Base-by-base conservation (phyloP, 2,888 invertebrate genomes). In the Drosophila testacea region DNA sequence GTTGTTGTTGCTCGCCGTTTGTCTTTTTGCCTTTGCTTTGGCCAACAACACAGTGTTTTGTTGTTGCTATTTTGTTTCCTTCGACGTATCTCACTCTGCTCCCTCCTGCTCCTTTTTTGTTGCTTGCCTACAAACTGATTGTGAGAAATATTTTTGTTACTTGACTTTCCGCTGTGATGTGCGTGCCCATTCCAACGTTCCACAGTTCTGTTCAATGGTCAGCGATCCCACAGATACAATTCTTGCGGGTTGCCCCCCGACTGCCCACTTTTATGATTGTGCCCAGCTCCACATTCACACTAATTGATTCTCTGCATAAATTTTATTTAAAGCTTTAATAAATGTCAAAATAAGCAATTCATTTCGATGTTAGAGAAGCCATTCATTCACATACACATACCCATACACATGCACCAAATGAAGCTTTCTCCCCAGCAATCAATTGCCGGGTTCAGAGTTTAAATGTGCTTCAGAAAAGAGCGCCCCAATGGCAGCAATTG, bases 291-390 rank as follows among this genome's bases (percentile, higher is more conserved):
- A 75, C 52, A 56, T 34, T 28, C 70, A 44, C 77, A 73, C 86
- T 88, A 86, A 86, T 88, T 86, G 88, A 88, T 86, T 86, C 77
- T 87, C 81, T 87, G 84, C 86, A 88, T 87, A 88, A 87, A 87
- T 87, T 87, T 83, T 88, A 87, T 87, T 87, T 87, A 87, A 88
- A 88, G 84, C 84, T 87, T 87, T 88, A 85, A 87, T 89, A 87
- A 88, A 88, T 88, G 87, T 89, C 87, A 88, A 89, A 89, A 87
- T 89, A 88, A 89, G 86, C 88, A 88, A 86, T 86, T 86, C 88
- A 86, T 86, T 86, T 86, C 81, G 87, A 86, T 88, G 84, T 89
- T 89, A 89, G 83, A 84, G 83, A 73, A 76, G 68, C 42, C 65
- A 69, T 59, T 59, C 79, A 70, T 63, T 61, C 74, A 78, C 36